phyloP scores from a whole-genome alignment of 2,113 vertebrate genomes.

The Oryzias celebensis region DNA sequence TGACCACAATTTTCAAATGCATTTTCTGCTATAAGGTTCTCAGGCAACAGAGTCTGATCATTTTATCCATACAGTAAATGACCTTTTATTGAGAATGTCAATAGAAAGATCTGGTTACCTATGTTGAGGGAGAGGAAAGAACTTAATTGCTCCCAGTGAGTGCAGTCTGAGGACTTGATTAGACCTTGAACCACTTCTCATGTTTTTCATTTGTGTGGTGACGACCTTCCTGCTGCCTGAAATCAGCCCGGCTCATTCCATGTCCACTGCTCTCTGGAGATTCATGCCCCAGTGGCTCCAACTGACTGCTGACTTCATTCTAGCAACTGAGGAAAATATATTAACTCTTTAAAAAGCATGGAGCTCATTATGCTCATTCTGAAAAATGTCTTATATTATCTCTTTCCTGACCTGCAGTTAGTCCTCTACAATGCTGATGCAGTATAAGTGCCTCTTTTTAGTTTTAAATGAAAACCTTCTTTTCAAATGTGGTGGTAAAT shows the following conservation, averaged over 20 bases:
- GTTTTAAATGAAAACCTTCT: not conserved
- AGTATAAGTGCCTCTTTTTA: conserved; percentile 11
- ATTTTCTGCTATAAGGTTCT: conserved; percentile 51
- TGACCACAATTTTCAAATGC: conserved; percentile 51
- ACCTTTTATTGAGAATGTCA: conserved; percentile 78
- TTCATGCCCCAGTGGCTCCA: conserved; percentile 65
- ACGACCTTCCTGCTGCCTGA: conserved; percentile 76
- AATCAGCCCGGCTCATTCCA: conserved; percentile 70
- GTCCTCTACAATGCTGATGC: not conserved
- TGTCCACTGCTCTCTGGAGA: conserved; percentile 68
- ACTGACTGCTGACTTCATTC: conserved; percentile 66
- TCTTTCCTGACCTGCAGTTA: conserved; percentile 9
- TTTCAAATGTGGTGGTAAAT: not conserved
- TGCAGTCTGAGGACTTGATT: conserved; percentile 79
- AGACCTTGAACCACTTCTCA: conserved; percentile 78
- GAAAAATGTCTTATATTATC: conserved; percentile 16
- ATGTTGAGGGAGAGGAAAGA: conserved; percentile 66
- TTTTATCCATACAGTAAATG: conserved; percentile 75
- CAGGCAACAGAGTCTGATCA: conserved; percentile 59
- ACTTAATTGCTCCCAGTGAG: conserved; percentile 80
- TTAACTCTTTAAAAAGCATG: conserved; percentile 50
- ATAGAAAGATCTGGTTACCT: conserved; percentile 79
- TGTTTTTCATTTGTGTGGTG: conserved; percentile 81
- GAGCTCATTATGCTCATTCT: conserved; percentile 40
- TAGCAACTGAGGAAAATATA: conserved; percentile 47